Evolutionary conservation across 1,140 invertebrate species (phyloP), one percentile per base, ranked within the genome.

Genomic region (Drosophila ambigua): DNA sequence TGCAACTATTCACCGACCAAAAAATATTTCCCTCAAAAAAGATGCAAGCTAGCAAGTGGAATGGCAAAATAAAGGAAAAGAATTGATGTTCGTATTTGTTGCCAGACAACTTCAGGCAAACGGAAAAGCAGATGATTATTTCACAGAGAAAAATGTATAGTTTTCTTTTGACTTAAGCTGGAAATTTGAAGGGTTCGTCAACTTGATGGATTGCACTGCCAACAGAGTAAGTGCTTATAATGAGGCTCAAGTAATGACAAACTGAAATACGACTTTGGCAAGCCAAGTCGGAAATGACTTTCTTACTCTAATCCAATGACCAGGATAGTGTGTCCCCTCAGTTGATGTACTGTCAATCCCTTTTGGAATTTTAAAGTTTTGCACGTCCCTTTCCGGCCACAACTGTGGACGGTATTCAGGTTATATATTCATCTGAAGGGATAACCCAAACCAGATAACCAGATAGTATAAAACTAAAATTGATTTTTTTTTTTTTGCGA

Each of bases 401-500:
- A 4, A 4, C 9, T 4, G 9, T 11, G 31, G 3, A 0, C 9
- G 31, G 9, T 9, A 35, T 35, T 16, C 1, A 1, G 16, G 16
- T 16, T 11, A 2, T 39, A 64, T 24, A 65, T 49, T 65, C 61
- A 62, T 62, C 44, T 15, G 24, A 15, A 35, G 35, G 63, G 43
- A 23, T 67, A n/a, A n/a, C n/a, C n/a, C n/a, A n/a, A n/a, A n/a
- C n/a, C n/a, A n/a, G n/a, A n/a, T n/a, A n/a, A n/a, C n/a, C n/a
- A n/a, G n/a, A n/a, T n/a, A n/a, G n/a, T n/a, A n/a, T n/a, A 16
- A 16, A 39, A 39, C 35, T 39, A 39, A 39, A 39, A 76, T 76
- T 75, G 62, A 87, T 77, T 85, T 87, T 81, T 75, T 87, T 78
- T 87, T 81, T 75, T 75, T 80, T 64, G 59, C n/a, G 16, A 16